Percentiles rank a stretch among this genome's conserved stretches.
Conservation (phyloP, 2,797 vertebrate genomes). For the Galago senegalensis region DNA sequence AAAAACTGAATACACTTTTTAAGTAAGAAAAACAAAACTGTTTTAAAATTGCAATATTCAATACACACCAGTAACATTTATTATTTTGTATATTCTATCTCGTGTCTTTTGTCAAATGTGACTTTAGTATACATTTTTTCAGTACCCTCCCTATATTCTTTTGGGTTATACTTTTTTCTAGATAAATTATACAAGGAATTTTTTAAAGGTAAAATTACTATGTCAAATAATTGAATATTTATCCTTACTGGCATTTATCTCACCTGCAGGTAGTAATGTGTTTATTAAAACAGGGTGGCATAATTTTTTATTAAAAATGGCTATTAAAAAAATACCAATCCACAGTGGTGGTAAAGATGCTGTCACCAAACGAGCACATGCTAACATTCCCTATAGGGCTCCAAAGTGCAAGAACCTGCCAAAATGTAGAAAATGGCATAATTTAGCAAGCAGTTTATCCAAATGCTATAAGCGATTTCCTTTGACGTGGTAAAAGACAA, state of each 20-base stretch:
- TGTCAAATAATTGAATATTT: background rate
- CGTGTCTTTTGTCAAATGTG: too few relatives aligned
- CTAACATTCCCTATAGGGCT: background rate
- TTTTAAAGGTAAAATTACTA: background rate
- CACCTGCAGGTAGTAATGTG: background rate
- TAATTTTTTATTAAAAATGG: background rate
- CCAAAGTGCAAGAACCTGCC: background rate
- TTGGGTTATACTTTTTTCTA: background rate
- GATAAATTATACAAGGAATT: background rate
- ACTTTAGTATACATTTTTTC: too few relatives aligned
- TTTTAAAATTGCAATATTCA: too few relatives aligned
- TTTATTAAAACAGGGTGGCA: background rate
- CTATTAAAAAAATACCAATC: background rate
- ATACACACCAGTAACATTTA: too few relatives aligned
- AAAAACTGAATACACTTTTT: too few relatives aligned
- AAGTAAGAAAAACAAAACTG: too few relatives aligned
- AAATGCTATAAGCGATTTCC: background rate
- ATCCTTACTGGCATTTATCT: background rate
- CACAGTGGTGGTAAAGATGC: background rate
- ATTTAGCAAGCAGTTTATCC: background rate
- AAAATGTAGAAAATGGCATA: background rate
- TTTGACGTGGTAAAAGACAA: background rate
- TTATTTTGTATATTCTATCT: too few relatives aligned
- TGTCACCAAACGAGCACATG: background rate
- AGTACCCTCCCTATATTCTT: background rate